phyloP scores from a whole-genome alignment of 2,797 vertebrate genomes.

The Oryzias dopingdopingensis region DNA sequence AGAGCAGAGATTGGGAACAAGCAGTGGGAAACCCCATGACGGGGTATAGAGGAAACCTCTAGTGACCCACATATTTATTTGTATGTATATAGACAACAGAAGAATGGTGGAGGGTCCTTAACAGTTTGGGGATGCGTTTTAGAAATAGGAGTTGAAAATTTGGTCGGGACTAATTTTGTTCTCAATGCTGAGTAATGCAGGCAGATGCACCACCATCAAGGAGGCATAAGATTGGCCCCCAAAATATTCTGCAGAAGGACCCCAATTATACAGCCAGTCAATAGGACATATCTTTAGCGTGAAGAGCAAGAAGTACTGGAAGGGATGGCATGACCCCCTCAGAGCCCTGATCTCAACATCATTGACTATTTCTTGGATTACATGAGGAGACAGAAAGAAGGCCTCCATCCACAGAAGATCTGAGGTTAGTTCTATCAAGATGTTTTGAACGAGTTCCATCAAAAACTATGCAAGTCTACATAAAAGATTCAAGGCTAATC shows the following conservation, averaged over 20 bases:
- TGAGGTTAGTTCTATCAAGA: too few relatives aligned
- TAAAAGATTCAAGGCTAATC: too few relatives aligned
- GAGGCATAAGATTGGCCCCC: neutral
- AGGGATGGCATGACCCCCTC: neutral
- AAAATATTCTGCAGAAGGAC: neutral
- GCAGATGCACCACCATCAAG: neutral
- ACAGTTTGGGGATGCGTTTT: too few relatives aligned
- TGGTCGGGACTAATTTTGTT: neutral
- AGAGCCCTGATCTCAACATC: neutral
- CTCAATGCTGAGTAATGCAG: neutral
- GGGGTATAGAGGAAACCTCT: constrained; percentile 26
- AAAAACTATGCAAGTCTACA: too few relatives aligned
- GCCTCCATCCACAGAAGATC: too few relatives aligned
- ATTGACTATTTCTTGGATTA: neutral
- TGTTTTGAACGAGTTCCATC: too few relatives aligned
- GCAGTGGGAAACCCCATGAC: neutral
- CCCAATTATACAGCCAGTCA: neutral
- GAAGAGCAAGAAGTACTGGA: too few relatives aligned
- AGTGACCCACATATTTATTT: too few relatives aligned
- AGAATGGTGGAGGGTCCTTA: too few relatives aligned
- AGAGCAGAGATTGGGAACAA: constrained; percentile 9
- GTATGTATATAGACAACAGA: too few relatives aligned
- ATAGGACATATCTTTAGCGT: too few relatives aligned
- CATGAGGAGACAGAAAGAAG: too few relatives aligned
- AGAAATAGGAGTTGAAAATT: neutral